Base-by-base conservation (phyloP, 53 echinoderm and acorn worm species). In the Echinarachnius parma region DNA sequence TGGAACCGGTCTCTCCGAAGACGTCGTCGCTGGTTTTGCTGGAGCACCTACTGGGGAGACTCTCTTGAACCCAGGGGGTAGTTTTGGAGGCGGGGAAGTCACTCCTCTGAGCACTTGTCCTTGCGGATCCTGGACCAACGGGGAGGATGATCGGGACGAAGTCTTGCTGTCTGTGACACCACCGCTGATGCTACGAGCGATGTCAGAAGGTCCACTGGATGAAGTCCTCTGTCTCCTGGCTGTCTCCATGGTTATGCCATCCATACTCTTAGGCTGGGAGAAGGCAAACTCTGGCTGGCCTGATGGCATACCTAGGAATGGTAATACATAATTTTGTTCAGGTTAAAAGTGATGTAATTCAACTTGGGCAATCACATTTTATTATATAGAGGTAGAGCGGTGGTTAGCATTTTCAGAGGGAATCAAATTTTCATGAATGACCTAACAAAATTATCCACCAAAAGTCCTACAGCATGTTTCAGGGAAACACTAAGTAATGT, bases 81-180 rank as follows among this genome's bases (percentile, higher is more conserved):
- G 63, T n/a, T n/a, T n/a, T n/a, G n/a, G n/a, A n/a, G n/a, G n/a
- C n/a, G n/a, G n/a, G n/a, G n/a, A n/a, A n/a, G n/a, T n/a, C n/a
- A n/a, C 39, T 39, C 39, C 39, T 39, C 39, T 13, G 13, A 13
- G 39, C 7, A 39, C 39, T 39, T 5, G 7, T 39, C 39, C 13
- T n/a, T n/a, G n/a, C n/a, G 39, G 7, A 13, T 39, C 39, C 13
- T 5, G 13, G 39, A 39, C 15, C 21, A 35, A 35, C 11, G 63
- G 63, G 15, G 63, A 62, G 42, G 45, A 9, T 19, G 63, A 48
- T 16, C 29, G 66, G 31, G 66, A 66, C n/a, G 66, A 66, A 26
- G 31, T 48, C 28, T 21, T 28, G 21, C 48, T 66, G 49, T n/a
- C 30, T 24, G 66, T 33, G 20, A 28, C 18, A n/a, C 19, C 34